Conservation (phyloP, 2,888 invertebrate species). For the Drosophila formosana region DNA sequence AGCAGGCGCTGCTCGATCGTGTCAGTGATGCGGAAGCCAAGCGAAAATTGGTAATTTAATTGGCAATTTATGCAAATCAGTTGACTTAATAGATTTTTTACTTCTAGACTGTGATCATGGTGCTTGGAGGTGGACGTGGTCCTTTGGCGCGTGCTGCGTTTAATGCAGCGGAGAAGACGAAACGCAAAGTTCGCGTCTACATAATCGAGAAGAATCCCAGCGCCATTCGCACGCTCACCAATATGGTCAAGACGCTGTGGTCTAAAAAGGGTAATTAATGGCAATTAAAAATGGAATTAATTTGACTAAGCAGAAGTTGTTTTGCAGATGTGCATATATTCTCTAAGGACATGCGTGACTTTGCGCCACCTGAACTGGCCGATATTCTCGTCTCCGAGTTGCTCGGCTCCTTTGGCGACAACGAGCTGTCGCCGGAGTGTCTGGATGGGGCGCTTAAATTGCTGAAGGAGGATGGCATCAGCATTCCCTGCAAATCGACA, state of each 20-base stretch:
- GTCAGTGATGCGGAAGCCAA: slow-evolving; percentile 85
- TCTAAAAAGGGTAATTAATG: slow-evolving; percentile 86
- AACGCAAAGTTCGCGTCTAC: slow-evolving; percentile 92
- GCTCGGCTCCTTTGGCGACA: slow-evolving; percentile 98
- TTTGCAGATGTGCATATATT: slow-evolving; percentile 89
- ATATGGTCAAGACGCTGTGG: slow-evolving; percentile 92
- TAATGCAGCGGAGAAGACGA: slow-evolving; percentile 90
- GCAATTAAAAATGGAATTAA: too few species aligned
- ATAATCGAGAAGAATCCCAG: slow-evolving; percentile 99
- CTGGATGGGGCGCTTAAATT: slow-evolving; percentile 96
- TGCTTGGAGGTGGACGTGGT: slow-evolving; percentile 97
- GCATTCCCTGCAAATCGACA: slow-evolving; percentile 95
- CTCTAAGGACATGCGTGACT: slow-evolving; percentile 94
- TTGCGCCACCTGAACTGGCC: slow-evolving; percentile 93
- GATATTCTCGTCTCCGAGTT: slow-evolving; percentile 98
- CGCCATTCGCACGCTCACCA: slow-evolving; percentile 93
- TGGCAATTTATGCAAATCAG: neutral
- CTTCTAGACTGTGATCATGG: slow-evolving; percentile 89
- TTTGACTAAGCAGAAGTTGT: neutral
- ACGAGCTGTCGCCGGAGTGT: slow-evolving; percentile 99
- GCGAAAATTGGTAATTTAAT: slow-evolving; percentile 86
- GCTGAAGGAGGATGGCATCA: slow-evolving; percentile 94
- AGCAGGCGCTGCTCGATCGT: slow-evolving; percentile 89
- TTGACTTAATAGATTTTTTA: neutral
- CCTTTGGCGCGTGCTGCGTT: slow-evolving; percentile 96